phyloP scores from a whole-genome alignment of 2,888 invertebrate genomes.

The Himalopsyche anomala region DNA sequence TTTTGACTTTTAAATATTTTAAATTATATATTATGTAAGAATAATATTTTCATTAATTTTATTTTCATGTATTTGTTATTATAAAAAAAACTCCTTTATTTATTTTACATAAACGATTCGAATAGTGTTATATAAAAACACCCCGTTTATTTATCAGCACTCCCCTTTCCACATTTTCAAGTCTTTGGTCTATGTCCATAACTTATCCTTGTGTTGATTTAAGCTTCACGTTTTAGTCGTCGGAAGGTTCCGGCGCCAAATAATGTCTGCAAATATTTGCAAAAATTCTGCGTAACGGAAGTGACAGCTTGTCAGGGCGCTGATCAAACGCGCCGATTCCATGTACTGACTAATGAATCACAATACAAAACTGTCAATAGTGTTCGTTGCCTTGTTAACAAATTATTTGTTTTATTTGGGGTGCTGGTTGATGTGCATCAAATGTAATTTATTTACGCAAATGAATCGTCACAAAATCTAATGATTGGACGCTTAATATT shows the following conservation, averaged over 20 bases:
- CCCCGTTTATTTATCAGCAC: slow-evolving; percentile 15
- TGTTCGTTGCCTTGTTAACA: slow-evolving; percentile 24
- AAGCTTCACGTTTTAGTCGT: slow-evolving; percentile 57
- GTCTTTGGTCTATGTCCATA: slow-evolving; percentile 44
- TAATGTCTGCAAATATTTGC: slow-evolving; percentile 61
- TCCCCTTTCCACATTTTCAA: background rate
- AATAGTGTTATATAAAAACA: background rate
- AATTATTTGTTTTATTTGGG: background rate
- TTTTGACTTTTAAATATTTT: too few species aligned
- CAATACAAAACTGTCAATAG: slow-evolving; percentile 1
- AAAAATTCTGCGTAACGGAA: slow-evolving; percentile 56
- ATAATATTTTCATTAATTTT: too few species aligned
- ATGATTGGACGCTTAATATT: background rate
- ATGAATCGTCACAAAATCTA: background rate
- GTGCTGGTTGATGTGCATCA: background rate
- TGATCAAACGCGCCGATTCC: background rate
- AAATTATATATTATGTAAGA: too few species aligned
- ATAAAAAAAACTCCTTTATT: too few species aligned
- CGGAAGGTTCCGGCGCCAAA: slow-evolving; percentile 50
- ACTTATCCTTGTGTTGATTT: slow-evolving; percentile 59
- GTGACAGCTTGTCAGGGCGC: slow-evolving; percentile 52
- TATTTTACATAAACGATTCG: background rate
- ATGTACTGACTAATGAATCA: slow-evolving; percentile 31
- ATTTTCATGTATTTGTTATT: too few species aligned
- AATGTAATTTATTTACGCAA: background rate